Base-by-base conservation (phyloP, 1,140 invertebrate genomes). In the Dreissena rostriformis region DNA sequence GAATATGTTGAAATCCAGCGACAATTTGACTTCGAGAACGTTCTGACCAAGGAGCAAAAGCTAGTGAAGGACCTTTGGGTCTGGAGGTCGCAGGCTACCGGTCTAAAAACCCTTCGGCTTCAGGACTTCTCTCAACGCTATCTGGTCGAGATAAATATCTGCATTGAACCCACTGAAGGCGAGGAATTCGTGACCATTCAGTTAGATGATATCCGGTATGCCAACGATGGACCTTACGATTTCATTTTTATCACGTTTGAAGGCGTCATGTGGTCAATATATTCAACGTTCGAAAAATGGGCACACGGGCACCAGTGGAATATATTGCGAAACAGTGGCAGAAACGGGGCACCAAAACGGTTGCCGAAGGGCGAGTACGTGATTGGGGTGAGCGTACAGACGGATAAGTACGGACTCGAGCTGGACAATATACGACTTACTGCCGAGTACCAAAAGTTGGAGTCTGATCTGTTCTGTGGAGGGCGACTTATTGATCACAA, bases 171-270 rank as follows among this genome's bases (percentile, higher is more conserved):
- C 5, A 24, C 53, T 49, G 72, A 68, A 51, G 72, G 52, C 8
- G 12, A 39, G 52, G 24, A 74, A 7, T 49, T 28, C 12, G 80
- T 73, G n/a, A 67, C 12, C 10, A 14, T 82, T 10, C 52, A 24
- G 10, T 49, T 82, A 19, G 80, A 82, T 68, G 80, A 82, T 68
- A 82, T 82, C 51, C 57, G 80, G 24, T 82, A 82, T 24, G 71
- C 80, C 17, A 82, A 82, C 55, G 80, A 82, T 57, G 80, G 80
- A 19, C 80, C 80, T 11, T 66, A 82, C 24, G 80, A 82, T 26
- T 29, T 71, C 24, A 82, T 82, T 0, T 82, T 55, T 66, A 63
- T 82, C 6, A 74, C 72, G 1, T 75, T 82, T 68, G 72, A 82
- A 24, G 52, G 52, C 8, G 71, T 74, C 53, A 26, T 28, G 26